These are phyloP conservation scores for Ancistrus triradiatus DNA, from an alignment of 2,113 vertebrate genomes.

Conservation along the genomic window DNA sequence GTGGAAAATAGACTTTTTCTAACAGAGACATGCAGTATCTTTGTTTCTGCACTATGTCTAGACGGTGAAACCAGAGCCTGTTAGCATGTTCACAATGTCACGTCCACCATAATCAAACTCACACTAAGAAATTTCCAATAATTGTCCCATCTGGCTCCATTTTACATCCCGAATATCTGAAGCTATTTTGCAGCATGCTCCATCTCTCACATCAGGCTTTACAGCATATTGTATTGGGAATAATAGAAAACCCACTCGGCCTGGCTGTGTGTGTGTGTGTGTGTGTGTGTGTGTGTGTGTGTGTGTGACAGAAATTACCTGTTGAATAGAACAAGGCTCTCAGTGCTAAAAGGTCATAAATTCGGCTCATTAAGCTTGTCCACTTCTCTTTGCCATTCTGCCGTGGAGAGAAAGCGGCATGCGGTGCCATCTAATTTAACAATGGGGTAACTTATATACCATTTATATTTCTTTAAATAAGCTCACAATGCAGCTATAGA, in stretches of 20 bases:
- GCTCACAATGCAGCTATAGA: no score
- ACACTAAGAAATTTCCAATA: slow-evolving; percentile 2
- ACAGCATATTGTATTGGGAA: slow-evolving; percentile 43
- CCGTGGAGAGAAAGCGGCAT: slow-evolving; percentile 13
- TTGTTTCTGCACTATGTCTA: slow-evolving; percentile 6
- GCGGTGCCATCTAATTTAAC: no score
- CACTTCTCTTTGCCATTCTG: slow-evolving; percentile 48
- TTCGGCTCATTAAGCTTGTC: slow-evolving; percentile 60
- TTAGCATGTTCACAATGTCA: not conserved
- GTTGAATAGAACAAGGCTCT: slow-evolving; percentile 59
- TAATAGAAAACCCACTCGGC: slow-evolving; percentile 49
- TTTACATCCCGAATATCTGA: slow-evolving; percentile 6
- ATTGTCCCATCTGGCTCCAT: slow-evolving; percentile 3
- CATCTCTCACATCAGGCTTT: slow-evolving; percentile 1
- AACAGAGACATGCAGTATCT: not conserved
- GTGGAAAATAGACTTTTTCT: no score
- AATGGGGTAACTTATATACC: no score
- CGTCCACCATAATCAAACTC: not conserved
- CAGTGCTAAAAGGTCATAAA: slow-evolving; percentile 72
- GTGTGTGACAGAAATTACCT: slow-evolving; percentile 59
- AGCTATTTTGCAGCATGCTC: slow-evolving; percentile 8
- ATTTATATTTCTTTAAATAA: no score
- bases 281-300: no score
- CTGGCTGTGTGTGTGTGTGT: slow-evolving; percentile 24
- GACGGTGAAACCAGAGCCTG: not conserved